Base-by-base conservation (phyloP, 37 sponge, comb jelly and placozoan species). In the Haliclona indistincta region DNA sequence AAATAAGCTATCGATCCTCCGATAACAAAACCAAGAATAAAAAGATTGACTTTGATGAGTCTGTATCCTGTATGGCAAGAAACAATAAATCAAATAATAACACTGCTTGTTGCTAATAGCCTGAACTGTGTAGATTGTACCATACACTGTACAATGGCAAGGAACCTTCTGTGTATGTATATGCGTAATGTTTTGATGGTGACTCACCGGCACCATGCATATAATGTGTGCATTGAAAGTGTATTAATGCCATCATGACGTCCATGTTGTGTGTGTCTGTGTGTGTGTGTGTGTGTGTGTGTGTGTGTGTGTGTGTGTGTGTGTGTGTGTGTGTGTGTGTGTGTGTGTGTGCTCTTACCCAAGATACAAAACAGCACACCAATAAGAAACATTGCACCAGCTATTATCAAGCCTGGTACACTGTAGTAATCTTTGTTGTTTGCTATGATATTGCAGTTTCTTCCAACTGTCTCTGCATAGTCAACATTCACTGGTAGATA, bases 251-350 rank as follows among this genome's bases (percentile, higher is more conserved):
- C 32, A 42, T 66, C 13, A 7, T 20, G 13, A 8, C 41, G 17
- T 35, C 38, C 10, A 34, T 37, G 41, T 17, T 29, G 28, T 29
- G 63, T 61, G 10, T n/a, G 63, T 61, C 17, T 67, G 42, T 67
- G 42, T 67, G 68, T 75, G 51, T 75, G 64, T 66, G 58, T 51
- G 68, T 54, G 58, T 38, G 56, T 67, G 56, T 66, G 61, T 67
- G 56, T 38, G 68, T 78, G 51, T 6, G 54, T 76, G 33, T 64
- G 67, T 43, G 39, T 44, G 66, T 42, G 42, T 78, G 70, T 56
- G 56, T 23, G 67, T 77, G 78, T 77, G 67, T 77, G 78, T 77
- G 67, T 77, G 76, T 75, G 64, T 75, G 76, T 77, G 67, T 2
- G 56, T n/a, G 56, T 49, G 56, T 66, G 68, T 64, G 56, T 56